Percentiles rank a stretch among this genome's conserved stretches.
These are phyloP conservation scores for Phasianus colchicus DNA, from an alignment of 2,113 vertebrate species.

Conservation along the genomic window DNA sequence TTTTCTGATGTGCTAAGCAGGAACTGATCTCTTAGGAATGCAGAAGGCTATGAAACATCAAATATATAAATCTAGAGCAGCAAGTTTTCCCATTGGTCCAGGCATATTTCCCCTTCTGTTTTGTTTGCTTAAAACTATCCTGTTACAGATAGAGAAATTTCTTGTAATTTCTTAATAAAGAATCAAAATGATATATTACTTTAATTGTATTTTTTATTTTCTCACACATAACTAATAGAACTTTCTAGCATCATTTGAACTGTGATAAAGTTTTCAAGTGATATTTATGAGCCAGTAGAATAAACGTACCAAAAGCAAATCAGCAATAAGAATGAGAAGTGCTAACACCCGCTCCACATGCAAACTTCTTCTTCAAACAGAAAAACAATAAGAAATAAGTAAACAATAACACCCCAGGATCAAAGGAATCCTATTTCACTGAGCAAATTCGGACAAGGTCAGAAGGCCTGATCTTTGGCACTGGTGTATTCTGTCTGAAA, in stretches of 20 bases:
- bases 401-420: not conserved
- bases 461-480: constrained; percentile 74
- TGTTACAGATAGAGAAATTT: rapidly evolving
- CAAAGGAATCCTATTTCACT: constrained; percentile 64
- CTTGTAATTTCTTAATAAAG: not conserved
- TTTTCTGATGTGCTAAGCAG: not conserved
- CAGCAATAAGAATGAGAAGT: not conserved
- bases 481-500: constrained; percentile 68
- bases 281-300: not conserved
- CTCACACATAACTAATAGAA: not conserved
- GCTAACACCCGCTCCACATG: not conserved
- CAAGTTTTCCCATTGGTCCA: not conserved
- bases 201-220: not conserved
- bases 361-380: not conserved
- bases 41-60: not conserved
- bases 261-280: not conserved
- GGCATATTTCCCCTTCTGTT: not conserved
- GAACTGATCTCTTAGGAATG: not conserved
- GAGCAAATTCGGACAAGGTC: constrained; percentile 77
- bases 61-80: not conserved
- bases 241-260: not conserved
- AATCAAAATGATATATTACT: not conserved
- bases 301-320: not conserved
- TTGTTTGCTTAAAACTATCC: not conserved
- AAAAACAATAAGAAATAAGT: not conserved